Evolutionary conservation across 2,797 vertebrate genomes (phyloP), one percentile per base, ranked within the genome.

Genomic region (Acipenser oxyrinchus): DNA sequence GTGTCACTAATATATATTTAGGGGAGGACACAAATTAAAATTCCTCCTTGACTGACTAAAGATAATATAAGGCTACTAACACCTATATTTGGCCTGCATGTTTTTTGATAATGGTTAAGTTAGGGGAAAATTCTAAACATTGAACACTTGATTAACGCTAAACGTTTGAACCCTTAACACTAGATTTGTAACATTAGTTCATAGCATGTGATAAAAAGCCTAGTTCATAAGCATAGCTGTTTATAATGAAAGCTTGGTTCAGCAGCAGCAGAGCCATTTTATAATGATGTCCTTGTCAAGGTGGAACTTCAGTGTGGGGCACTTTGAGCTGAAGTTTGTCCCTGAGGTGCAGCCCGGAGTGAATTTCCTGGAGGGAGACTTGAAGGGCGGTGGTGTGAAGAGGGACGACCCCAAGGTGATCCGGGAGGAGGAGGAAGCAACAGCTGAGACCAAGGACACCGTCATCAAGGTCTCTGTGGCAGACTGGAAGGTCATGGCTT

Each of bases 241-340:
- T 37, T 37, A 37, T 37, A 37, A 37, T 37, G 23, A 37, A 37
- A 37, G 23, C 23, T 3, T 2, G 4, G 23, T 37, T 37, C 23
- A 37, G 23, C 23, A 4, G 23, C 23, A 37, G 23, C 23, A 37
- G 23, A 37, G 23, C 23, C 23, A 2, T 37, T 37, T 37, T 37
- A 37, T 37, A 37, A 37, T 37, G 37, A 23, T 12, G 3, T 55
- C 66, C n/a, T 62, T n/a, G 63, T 73, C 70, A 70, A 99, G 97
- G 89, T 99, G 97, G 97, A 99, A 99, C 89, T 99, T 99, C 87
- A 99, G 97, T 2, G 96, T 99, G 61, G 97, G 96, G 68, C 96
- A 93, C 87, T 99, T 95, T 69, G 95, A 99, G 84, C 88, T 99
- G 74, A 94, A 93, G 75, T 91, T 95, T 3, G 71, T 94, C 73